These are phyloP conservation scores for Pempheris klunzingeri DNA, from an alignment of 2,797 vertebrate genomes.

Conservation along the genomic window DNA sequence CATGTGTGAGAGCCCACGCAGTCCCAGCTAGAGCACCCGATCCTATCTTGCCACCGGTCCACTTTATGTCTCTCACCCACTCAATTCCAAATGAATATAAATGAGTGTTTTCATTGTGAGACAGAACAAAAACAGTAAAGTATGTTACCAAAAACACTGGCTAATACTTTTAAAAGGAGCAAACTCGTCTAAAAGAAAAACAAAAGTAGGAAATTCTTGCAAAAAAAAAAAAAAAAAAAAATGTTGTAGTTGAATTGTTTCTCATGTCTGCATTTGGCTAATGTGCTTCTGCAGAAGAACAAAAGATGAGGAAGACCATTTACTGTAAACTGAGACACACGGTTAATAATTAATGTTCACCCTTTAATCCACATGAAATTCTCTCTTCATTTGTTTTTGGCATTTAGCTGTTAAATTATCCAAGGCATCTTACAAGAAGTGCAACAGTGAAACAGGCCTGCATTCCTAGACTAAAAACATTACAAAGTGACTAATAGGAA, in stretches of 20 bases:
- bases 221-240: conserved; percentile 55
- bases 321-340: conserved; percentile 20
- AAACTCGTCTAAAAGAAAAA: conserved; percentile 75
- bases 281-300: conserved; percentile 38
- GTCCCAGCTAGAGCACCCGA: conserved; percentile 58
- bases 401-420: conserved; percentile 37
- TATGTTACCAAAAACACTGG: conserved; percentile 83
- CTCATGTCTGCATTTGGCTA: conserved; percentile 63
- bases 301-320: conserved; percentile 33
- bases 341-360: conserved; percentile 30
- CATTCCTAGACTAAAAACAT: conserved; percentile 75
- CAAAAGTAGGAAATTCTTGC: conserved; percentile 76
- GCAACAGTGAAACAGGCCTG: conserved; percentile 59
- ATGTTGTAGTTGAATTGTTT: conserved; percentile 63
- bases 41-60: conserved; percentile 74
- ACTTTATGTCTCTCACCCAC: conserved; percentile 75
- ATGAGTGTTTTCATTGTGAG: conserved; percentile 86
- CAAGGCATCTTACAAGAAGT: conserved; percentile 30
- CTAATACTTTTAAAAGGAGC: conserved; percentile 74
- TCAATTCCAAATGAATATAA: conserved; percentile 84
- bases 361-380: conserved; percentile 6
- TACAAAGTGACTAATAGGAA: conserved; percentile 73
- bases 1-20: conserved; percentile 50
- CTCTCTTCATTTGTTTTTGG: conserved; percentile 31
- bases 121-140: conserved; percentile 80